phyloP scores from a whole-genome alignment of 2,797 vertebrate species.

The Lophotriccus pileatus region DNA sequence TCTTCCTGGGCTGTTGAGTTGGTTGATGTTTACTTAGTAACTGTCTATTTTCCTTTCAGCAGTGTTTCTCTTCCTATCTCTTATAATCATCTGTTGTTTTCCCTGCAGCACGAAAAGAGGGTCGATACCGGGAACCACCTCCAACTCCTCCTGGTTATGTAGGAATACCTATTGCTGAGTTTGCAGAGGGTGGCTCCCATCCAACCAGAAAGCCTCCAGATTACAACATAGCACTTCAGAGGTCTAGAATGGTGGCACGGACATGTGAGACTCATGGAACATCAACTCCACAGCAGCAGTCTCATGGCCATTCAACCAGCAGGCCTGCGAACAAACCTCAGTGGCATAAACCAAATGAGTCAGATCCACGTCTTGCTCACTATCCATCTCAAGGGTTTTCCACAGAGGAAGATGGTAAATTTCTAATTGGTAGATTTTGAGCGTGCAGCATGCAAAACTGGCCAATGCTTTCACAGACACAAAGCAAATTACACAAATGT shows the following conservation, averaged over 20 bases:
- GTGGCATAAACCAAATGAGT: slow-evolving; percentile 80
- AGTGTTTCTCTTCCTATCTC: not conserved
- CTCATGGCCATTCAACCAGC: slow-evolving; percentile 61
- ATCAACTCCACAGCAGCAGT: slow-evolving; percentile 69
- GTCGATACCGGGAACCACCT: slow-evolving; percentile 92
- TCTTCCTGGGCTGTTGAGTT: not conserved
- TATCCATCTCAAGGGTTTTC: slow-evolving; percentile 85
- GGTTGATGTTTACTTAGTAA: not conserved
- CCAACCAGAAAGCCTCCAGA: slow-evolving; percentile 90
- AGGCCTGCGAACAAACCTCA: slow-evolving; percentile 76
- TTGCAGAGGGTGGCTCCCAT: slow-evolving; percentile 83
- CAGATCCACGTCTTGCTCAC: slow-evolving; percentile 78
- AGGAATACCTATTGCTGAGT: slow-evolving; percentile 91
- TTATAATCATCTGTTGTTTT: slow-evolving; percentile 28
- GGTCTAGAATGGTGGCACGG: slow-evolving; percentile 93
- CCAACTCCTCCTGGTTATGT: slow-evolving; percentile 96
- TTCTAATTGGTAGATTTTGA: slow-evolving; percentile 23
- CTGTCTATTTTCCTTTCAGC: not conserved
- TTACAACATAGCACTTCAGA: slow-evolving; percentile 95
- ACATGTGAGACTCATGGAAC: slow-evolving; percentile 81
- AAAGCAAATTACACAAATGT: not conserved
- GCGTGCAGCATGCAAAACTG: not conserved
- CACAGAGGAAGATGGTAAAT: slow-evolving; percentile 84
- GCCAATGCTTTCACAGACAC: not conserved
- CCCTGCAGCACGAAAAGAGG: slow-evolving; percentile 88